phyloP scores from a whole-genome alignment of 2,888 invertebrate species.

The Leucozona laternaria region DNA sequence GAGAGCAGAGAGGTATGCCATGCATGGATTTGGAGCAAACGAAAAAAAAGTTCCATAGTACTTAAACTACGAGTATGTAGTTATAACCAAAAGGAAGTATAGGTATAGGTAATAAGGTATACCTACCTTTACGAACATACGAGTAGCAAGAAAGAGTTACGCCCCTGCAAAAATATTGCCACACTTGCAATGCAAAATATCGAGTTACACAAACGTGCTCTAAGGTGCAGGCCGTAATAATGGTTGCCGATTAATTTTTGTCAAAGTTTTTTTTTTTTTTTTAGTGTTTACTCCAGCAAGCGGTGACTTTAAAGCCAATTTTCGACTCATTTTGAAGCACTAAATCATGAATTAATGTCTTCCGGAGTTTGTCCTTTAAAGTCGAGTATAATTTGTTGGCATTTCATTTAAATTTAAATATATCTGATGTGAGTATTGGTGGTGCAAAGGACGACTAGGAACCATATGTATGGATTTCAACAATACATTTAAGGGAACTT shows the following conservation, averaged over 20 bases:
- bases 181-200: slow-evolving; percentile 51
- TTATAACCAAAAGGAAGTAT: slow-evolving; percentile 27
- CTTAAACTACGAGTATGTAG: not conserved
- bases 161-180: slow-evolving; percentile 58
- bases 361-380: slow-evolving; percentile 20
- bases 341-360: slow-evolving; percentile 22
- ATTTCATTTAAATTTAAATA: not conserved
- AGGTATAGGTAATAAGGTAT: not conserved
- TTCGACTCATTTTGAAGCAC: not conserved
- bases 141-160: slow-evolving; percentile 36
- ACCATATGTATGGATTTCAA: not conserved
- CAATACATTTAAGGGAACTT: not conserved
- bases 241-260: slow-evolving; percentile 32
- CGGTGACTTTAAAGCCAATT: slow-evolving; percentile 3
- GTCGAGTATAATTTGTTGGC: not conserved
- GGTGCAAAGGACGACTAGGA: not conserved
- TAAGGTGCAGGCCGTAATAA: slow-evolving; percentile 15
- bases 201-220: slow-evolving; percentile 33
- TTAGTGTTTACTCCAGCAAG: not conserved
- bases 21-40: not conserved
- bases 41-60: not conserved
- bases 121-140: not conserved
- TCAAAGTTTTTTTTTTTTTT: slow-evolving; percentile 14
- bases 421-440: not conserved
- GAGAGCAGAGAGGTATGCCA: too few relatives aligned